Base-by-base conservation (phyloP, 2,888 invertebrate species). In the Atrina japonica region DNA sequence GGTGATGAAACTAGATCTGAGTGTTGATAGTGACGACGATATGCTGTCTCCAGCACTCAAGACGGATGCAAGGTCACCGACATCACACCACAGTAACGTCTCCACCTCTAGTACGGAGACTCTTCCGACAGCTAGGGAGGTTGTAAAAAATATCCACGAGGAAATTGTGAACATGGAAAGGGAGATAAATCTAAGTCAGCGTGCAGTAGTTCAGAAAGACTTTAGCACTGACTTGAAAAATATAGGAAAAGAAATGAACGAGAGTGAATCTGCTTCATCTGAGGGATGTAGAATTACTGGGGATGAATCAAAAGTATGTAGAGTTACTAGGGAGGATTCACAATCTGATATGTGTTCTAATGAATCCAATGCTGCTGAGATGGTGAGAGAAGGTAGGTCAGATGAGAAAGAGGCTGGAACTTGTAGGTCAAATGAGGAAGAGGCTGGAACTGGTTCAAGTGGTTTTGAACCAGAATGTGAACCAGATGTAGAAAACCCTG, bases 91-190 rank as follows among this genome's bases (percentile, higher is more conserved):
- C 29, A 53, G 64, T 64, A 69, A 75, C 69, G 52, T 70, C 40
- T 79, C 79, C 41, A 63, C 71, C 50, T 80, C 76, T 65, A 80
- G 77, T 35, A 68, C 73, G 6, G 80, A 80, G 25, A 77, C 80
- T 41, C 58, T 80, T 49, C 73, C 76, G 1, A 75, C 76, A n/a
- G 77, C 73, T 73, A 74, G 75, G 69, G 77, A 80, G 43, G 68
- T 61, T 58, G 76, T 56, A 18, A 64, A 40, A 11, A 64, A 61
- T 35, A 30, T 27, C 14, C 29, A 45, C 1, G 25, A 23, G 5
- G 47, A 21, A 7, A 14, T 21, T 6, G 7, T 21, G 16, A 21
- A 47, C 7, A 16, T 14, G 21, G 47, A 47, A 47, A 21, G 47
- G 21, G 47, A 47, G 47, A 16, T 47, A 47, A 47, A 6, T n/a